Percentiles rank a stretch among this genome's conserved stretches.
These are phyloP conservation scores for Panulirus ornatus DNA, from an alignment of 1,140 invertebrate genomes.

Conservation along the genomic window DNA sequence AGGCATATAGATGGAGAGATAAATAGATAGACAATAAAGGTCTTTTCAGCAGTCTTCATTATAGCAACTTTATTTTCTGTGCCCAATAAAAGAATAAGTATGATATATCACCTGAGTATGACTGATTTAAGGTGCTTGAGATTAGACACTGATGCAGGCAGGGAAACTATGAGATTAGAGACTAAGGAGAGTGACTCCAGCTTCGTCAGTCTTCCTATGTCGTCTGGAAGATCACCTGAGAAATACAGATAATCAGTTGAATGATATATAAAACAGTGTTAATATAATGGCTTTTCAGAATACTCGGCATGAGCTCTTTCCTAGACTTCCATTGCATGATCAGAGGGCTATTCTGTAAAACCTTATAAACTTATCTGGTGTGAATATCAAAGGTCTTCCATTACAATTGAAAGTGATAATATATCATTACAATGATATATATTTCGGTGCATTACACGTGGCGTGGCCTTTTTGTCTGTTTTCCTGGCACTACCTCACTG, in stretches of 20 bases:
- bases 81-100: background rate
- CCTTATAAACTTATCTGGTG: too few species aligned
- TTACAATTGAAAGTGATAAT: too few species aligned
- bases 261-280: background rate
- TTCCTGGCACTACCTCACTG: too few species aligned
- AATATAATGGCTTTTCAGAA: too few species aligned
- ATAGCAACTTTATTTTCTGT: background rate
- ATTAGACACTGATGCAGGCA: slow-evolving; percentile 85
- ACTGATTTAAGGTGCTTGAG: slow-evolving; percentile 84
- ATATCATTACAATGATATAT: too few species aligned
- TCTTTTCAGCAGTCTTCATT: background rate
- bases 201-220: slow-evolving; percentile 88
- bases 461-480: too few species aligned
- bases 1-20: background rate
- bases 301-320: too few species aligned
- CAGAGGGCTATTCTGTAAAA: too few species aligned
- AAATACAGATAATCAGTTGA: background rate
- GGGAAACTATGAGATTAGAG: slow-evolving; percentile 84
- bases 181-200: slow-evolving; percentile 89
- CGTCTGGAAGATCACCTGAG: slow-evolving; percentile 83
- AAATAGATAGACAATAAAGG: too few species aligned
- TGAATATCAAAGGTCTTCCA: too few species aligned
- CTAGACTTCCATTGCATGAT: too few species aligned
- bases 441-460: too few species aligned
- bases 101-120: slow-evolving; percentile 62